Evolutionary conservation across 2,888 invertebrate genomes (phyloP).

Genomic region (Drosophila quinaria): DNA sequence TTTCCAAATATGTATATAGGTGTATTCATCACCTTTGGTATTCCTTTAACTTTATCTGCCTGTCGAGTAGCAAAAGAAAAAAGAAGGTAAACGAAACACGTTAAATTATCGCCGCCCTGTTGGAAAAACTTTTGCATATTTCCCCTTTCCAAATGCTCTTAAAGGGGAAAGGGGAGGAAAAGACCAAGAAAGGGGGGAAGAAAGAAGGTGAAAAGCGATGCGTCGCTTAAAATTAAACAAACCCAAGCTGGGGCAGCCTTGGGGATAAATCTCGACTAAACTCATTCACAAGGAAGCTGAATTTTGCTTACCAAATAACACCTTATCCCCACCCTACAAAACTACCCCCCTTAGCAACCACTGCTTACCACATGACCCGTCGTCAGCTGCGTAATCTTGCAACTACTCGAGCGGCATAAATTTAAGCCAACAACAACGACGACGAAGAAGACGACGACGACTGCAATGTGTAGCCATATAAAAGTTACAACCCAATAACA

Average conservation of each 20-base stretch:
- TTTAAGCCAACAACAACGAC: slow-evolving; percentile 39
- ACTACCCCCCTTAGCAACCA: not conserved
- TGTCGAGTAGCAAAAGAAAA: not conserved
- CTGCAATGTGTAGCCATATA: slow-evolving; percentile 70
- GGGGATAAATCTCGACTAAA: slow-evolving; percentile 63
- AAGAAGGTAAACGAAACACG: slow-evolving; percentile 48
- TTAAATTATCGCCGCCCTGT: slow-evolving; percentile 57
- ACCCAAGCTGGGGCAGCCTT: slow-evolving; percentile 56
- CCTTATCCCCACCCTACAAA: not conserved
- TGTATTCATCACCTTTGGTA: not conserved
- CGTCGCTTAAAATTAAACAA: slow-evolving; percentile 76
- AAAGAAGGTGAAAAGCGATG: slow-evolving; percentile 55
- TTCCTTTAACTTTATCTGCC: slow-evolving; percentile 2
- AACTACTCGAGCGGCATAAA: slow-evolving; percentile 77
- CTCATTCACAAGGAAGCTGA: slow-evolving; percentile 64
- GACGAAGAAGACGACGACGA: slow-evolving; percentile 21
- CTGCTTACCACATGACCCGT: slow-evolving; percentile 3
- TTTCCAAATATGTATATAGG: too few relatives aligned
- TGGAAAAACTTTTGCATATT: slow-evolving; percentile 61
- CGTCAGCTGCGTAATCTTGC: slow-evolving; percentile 61
- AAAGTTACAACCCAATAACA: slow-evolving; percentile 67
- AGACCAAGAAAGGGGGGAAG: too few relatives aligned
- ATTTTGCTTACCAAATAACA: slow-evolving; percentile 21
- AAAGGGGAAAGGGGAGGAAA: not conserved
- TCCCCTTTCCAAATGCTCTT: slow-evolving; percentile 43